These are phyloP conservation scores for Burhinus oedicnemus DNA, from an alignment of 2,113 vertebrate genomes.

Conservation along the genomic window DNA sequence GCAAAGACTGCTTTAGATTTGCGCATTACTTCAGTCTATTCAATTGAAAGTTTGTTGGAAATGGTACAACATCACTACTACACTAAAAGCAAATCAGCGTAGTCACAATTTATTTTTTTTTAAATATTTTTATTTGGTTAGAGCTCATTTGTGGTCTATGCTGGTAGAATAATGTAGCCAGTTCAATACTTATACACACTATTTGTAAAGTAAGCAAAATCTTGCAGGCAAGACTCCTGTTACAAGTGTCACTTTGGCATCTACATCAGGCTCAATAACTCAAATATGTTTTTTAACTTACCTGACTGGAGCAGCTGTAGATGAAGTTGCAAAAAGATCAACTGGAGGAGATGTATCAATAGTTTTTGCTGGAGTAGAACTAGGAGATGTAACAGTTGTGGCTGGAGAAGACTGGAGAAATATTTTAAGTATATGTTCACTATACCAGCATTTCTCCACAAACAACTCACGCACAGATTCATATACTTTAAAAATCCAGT, in stretches of 20 bases:
- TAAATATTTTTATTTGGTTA: neutral
- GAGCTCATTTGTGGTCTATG: neutral
- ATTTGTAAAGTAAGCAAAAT: neutral
- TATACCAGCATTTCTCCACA: neutral
- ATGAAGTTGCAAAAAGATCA: slow-evolving; percentile 88
- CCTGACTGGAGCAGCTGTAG: slow-evolving; percentile 78
- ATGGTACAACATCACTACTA: neutral
- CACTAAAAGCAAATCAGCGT: neutral
- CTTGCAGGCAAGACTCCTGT: neutral
- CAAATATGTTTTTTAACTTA: slow-evolving; percentile 20
- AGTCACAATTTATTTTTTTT: neutral
- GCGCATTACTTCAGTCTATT: neutral
- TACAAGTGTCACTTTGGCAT: neutral
- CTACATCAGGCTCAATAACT: neutral
- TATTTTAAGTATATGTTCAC: slow-evolving; percentile 15
- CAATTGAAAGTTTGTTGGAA: neutral
- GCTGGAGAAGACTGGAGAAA: slow-evolving; percentile 86
- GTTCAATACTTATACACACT: neutral
- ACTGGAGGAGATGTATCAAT: slow-evolving; percentile 88
- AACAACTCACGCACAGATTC: neutral
- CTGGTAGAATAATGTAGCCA: neutral
- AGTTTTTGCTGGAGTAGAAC: slow-evolving; percentile 91
- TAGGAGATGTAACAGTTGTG: slow-evolving; percentile 87
- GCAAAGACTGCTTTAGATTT: neutral
- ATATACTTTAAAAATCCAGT: neutral